Conservation (phyloP, 1,140 invertebrate genomes). For the Phthorimaea operculella region DNA sequence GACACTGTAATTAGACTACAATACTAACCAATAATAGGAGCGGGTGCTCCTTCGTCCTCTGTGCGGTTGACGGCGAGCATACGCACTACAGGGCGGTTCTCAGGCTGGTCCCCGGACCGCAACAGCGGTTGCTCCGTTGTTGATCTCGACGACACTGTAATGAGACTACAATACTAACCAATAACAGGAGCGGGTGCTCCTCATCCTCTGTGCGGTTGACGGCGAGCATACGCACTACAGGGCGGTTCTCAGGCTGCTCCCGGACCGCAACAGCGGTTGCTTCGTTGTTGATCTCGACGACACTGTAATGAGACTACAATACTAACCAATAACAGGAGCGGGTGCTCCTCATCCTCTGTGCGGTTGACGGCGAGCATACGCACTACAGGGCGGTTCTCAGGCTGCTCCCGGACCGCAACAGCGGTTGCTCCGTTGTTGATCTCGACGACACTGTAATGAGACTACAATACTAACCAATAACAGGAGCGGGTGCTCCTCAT, state of each 20-base stretch:
- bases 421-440: conserved; percentile 36
- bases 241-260: conserved; percentile 20
- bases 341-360: conserved; percentile 38
- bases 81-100: too few species aligned
- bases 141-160: too few species aligned
- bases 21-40: too few species aligned
- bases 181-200: conserved; percentile 40
- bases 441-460: too few species aligned
- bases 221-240: conserved; percentile 49
- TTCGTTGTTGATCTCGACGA: conserved; percentile 47
- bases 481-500: conserved; percentile 31
- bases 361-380: conserved; percentile 49
- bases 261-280: conserved; percentile 16
- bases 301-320: conserved; percentile 30
- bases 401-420: conserved; percentile 25
- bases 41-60: too few species aligned
- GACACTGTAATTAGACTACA: too few species aligned
- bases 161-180: too few species aligned
- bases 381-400: conserved; percentile 36
- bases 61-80: too few species aligned
- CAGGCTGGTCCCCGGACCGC: too few species aligned
- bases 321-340: conserved; percentile 40
- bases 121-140: too few species aligned
- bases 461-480: too few species aligned
- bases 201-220: conserved; percentile 44